These are phyloP conservation scores for Orientallactaga bullata DNA, from an alignment of 2,113 vertebrate species.

Conservation along the genomic window DNA sequence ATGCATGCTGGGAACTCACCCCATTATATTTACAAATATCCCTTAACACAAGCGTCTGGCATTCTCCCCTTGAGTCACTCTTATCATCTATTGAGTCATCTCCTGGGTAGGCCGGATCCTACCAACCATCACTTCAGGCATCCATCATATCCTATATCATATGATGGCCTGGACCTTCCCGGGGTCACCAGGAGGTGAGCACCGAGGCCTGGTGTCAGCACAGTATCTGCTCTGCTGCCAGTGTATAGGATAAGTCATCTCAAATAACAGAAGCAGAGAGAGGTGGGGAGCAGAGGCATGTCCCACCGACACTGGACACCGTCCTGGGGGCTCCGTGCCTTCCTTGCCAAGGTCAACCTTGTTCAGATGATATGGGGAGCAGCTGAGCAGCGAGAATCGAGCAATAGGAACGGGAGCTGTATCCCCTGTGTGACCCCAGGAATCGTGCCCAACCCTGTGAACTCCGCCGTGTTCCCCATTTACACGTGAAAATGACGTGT, in stretches of 20 bases:
- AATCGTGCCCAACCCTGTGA: not conserved
- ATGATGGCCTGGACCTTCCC: not conserved
- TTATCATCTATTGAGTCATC: not conserved
- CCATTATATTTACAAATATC: not conserved
- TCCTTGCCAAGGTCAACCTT: not conserved
- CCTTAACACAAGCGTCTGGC: not conserved
- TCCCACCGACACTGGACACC: constrained; percentile 50
- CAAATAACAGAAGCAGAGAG: constrained; percentile 56
- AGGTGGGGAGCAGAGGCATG: not conserved
- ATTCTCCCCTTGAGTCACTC: not conserved
- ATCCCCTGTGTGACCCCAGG: constrained; percentile 56
- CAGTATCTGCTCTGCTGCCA: not conserved
- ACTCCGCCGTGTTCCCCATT: not conserved
- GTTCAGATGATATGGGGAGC: constrained; percentile 20
- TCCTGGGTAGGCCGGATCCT: not conserved
- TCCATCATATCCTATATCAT: not conserved
- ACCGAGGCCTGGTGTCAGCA: not conserved
- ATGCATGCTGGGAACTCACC: not conserved
- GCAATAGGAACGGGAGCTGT: constrained; percentile 12
- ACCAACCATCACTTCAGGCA: not conserved
- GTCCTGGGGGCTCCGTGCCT: not conserved
- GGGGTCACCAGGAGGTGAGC: constrained; percentile 64
- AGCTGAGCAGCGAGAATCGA: not conserved
- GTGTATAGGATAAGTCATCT: constrained; percentile 21
- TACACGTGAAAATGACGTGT: not conserved